Base-by-base conservation (phyloP, 2,113 vertebrate genomes). In the Tautogolabrus adspersus region DNA sequence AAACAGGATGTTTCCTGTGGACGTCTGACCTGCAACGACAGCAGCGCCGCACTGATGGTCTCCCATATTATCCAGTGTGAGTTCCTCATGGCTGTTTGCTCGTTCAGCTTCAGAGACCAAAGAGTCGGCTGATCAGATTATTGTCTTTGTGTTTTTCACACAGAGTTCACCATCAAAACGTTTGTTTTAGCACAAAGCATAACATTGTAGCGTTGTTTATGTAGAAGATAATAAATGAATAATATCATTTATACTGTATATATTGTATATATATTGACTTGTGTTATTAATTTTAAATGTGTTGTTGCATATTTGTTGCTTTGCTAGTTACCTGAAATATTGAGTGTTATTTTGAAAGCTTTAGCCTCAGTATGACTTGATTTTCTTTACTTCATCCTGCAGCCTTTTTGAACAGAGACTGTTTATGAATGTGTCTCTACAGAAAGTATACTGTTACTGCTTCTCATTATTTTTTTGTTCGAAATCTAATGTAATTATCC, bases 11-110 rank as follows among this genome's bases (percentile, higher is more conserved):
- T 99, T 90, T 96, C 94, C 69, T 94, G 95, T 46, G 97, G 97
- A 84, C 94, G 94, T 62, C 89, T 99, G 84, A 97, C 95, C 0
- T 99, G 97, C 87, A 99, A 96, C 0, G 97, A 98, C 81, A 96
- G 93, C 91, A 99, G 97, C 21, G 94, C 97, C 0, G 97, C 97
- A 5, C 96, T 99, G 75, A 86, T 99, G 91, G 95, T 98, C 87
- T 98, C 98, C 2, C 96, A 99, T 67, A 96, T 99, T 82, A 95
- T 99, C 58, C 98, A 99, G 38, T 98, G 98, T 99, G 94, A 97
- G 97, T 68, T 57, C 61, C 2, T 2, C 19, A 0, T 11, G 13
- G 59, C 63, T 68, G 65, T 65, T 73, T 73, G 57, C 47, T 76
- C 59, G 18, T 64, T 81, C 56, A 83, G 65, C n/a, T 46, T 37